These are phyloP conservation scores for Agrotis puta DNA, from an alignment of 2,888 invertebrate species.

Conservation along the genomic window DNA sequence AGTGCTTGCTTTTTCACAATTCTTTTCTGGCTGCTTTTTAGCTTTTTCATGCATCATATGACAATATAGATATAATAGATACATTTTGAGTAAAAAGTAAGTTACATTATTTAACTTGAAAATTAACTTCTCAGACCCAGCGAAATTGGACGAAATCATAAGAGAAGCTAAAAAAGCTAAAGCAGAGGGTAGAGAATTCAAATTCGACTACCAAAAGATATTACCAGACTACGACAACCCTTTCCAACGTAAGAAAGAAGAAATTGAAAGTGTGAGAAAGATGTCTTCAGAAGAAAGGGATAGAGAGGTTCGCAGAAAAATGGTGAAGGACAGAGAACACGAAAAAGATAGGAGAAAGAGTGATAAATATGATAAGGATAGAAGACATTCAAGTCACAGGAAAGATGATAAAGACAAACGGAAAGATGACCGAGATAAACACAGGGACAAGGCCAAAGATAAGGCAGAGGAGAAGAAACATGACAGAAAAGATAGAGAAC, in stretches of 20 bases:
- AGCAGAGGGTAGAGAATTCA: slow-evolving; percentile 84
- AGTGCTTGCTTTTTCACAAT: slow-evolving; percentile 48
- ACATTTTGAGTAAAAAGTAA: slow-evolving; percentile 2
- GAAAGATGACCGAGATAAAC: slow-evolving; percentile 63
- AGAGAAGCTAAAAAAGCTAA: slow-evolving; percentile 85
- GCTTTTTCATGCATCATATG: slow-evolving; percentile 2
- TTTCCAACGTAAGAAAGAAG: slow-evolving; percentile 83
- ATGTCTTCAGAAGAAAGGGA: slow-evolving; percentile 65
- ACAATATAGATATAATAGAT: neutral
- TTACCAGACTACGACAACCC: slow-evolving; percentile 87
- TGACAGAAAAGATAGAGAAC: slow-evolving; percentile 37
- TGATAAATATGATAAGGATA: slow-evolving; percentile 66
- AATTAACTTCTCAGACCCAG: slow-evolving; percentile 74
- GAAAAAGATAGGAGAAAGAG: slow-evolving; percentile 59
- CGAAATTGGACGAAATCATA: slow-evolving; percentile 86
- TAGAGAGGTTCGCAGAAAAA: slow-evolving; percentile 50
- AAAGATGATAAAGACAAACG: slow-evolving; percentile 62
- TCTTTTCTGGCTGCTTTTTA: slow-evolving; percentile 23
- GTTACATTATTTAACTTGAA: neutral
- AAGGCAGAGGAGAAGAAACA: slow-evolving; percentile 62
- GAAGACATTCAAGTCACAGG: slow-evolving; percentile 57
- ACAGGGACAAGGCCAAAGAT: slow-evolving; percentile 65
- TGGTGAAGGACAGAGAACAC: slow-evolving; percentile 45
- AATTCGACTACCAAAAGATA: slow-evolving; percentile 86
- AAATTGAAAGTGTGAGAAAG: slow-evolving; percentile 63